Percentiles rank a stretch among this genome's conserved stretches.
phyloP scores from a whole-genome alignment of 2,797 vertebrate species.

The Thaleichthys pacificus region DNA sequence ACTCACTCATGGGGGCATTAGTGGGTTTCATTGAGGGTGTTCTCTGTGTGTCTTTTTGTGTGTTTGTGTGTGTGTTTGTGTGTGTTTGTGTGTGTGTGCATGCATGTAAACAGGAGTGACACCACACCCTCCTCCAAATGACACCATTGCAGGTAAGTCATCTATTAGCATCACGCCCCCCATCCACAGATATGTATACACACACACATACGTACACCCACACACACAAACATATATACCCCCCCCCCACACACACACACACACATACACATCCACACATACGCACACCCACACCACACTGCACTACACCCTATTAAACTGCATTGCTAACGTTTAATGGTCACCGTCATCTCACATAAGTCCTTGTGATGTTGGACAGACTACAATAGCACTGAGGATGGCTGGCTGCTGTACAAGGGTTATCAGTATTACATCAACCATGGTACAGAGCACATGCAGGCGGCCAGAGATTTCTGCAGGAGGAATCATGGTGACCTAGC shows the following conservation, averaged over 20 bases:
- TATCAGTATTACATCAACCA: conserved; percentile 82
- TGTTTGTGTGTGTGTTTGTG: neutral
- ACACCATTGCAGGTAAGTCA: conserved; percentile 71
- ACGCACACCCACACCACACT: neutral
- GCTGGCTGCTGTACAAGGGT: conserved; percentile 81
- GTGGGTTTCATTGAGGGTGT: conserved; percentile 1
- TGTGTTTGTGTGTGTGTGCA: conserved; percentile 12
- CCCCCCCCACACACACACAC: neutral
- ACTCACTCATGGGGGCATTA: neutral
- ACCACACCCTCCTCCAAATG: conserved; percentile 77
- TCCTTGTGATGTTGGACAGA: conserved; percentile 59
- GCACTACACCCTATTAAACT: neutral
- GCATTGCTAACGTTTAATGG: neutral
- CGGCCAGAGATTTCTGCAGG: conserved; percentile 81
- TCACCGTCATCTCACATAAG: neutral
- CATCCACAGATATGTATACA: neutral
- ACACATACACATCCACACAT: neutral
- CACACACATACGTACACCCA: neutral
- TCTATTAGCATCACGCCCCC: neutral
- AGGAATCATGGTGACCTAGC: conserved; percentile 81
- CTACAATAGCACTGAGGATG: conserved; percentile 78
- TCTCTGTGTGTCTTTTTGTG: neutral
- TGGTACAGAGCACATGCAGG: conserved; percentile 69
- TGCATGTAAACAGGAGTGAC: conserved; percentile 74
- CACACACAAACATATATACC: neutral